Percentiles rank a stretch among this genome's conserved stretches.
Evolutionary conservation across 2,113 vertebrate species (phyloP).

Genomic region (Rhombomys opimus): DNA sequence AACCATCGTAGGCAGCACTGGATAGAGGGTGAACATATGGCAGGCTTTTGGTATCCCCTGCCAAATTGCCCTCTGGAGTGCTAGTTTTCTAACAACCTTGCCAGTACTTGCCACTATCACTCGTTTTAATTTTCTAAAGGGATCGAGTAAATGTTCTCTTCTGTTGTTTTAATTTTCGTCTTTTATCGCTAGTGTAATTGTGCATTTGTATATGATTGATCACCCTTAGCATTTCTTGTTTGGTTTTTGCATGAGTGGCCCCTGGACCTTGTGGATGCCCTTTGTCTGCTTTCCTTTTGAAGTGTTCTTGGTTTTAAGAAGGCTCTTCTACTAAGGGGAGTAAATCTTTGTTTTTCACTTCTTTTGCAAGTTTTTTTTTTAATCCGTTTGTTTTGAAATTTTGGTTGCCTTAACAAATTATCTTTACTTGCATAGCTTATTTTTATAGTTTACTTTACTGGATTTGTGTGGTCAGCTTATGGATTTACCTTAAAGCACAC

Average conservation of each 20-base stretch:
- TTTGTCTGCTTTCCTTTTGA: not conserved
- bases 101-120: not conserved
- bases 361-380: not conserved
- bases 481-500: slow-evolving; percentile 19
- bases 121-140: slow-evolving; percentile 51
- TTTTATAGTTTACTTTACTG: not conserved
- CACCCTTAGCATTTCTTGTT: not conserved
- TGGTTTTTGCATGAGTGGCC: not conserved
- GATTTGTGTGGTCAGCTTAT: slow-evolving; percentile 12
- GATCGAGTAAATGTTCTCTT: slow-evolving; percentile 35
- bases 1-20: not conserved
- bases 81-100: not conserved
- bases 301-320: not conserved
- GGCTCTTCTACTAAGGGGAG: not conserved
- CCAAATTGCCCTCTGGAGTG: not conserved
- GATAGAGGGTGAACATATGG: not conserved
- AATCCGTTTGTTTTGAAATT: not conserved
- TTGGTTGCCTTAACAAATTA: not conserved
- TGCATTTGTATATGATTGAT: slow-evolving; percentile 3
- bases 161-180: slow-evolving; percentile 38
- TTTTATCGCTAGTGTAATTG: slow-evolving; percentile 13
- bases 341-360: slow-evolving; percentile 12
- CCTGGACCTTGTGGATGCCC: not conserved
- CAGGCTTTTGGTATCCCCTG: not conserved
- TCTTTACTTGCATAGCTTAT: not conserved